Conservation (phyloP, 53 echinoderm and acorn worm species). For the Holothuria leucospilota region DNA sequence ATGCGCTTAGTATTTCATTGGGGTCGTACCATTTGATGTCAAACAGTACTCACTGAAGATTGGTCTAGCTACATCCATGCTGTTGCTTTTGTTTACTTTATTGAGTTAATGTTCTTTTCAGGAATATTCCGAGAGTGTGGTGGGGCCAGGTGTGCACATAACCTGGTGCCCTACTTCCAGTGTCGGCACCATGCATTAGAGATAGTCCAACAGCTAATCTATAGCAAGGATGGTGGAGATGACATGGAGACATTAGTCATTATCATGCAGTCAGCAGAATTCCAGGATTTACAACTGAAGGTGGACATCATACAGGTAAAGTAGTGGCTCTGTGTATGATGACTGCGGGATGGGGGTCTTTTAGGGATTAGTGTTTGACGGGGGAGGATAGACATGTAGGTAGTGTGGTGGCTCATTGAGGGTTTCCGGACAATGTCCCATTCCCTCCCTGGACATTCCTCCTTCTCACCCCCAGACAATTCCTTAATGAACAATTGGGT, state of each 20-base stretch:
- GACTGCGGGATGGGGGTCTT: background rate
- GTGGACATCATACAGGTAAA: slow-evolving; percentile 86
- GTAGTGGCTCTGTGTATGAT: too few relatives aligned
- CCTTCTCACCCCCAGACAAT: too few relatives aligned
- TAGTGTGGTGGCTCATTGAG: too few relatives aligned
- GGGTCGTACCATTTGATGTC: background rate
- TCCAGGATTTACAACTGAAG: slow-evolving; percentile 77
- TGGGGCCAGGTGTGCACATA: slow-evolving; percentile 92
- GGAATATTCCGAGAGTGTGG: slow-evolving; percentile 92
- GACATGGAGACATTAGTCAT: slow-evolving; percentile 93
- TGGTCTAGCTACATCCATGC: too few relatives aligned
- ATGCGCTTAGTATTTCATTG: too few relatives aligned
- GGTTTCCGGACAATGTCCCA: too few relatives aligned
- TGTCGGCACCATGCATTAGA: slow-evolving; percentile 86
- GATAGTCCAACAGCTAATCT: slow-evolving; percentile 87
- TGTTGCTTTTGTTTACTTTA: too few relatives aligned
- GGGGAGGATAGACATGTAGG: too few relatives aligned
- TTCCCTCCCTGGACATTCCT: too few relatives aligned
- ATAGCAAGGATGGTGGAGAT: slow-evolving; percentile 79
- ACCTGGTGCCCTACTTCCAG: slow-evolving; percentile 91
- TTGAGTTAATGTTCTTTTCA: background rate
- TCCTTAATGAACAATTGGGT: too few relatives aligned
- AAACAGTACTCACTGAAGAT: background rate
- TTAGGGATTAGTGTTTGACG: background rate
- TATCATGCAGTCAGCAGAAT: slow-evolving; percentile 88